Conservation (phyloP, 1,140 invertebrate species). For the Leptopilina boulardi region DNA sequence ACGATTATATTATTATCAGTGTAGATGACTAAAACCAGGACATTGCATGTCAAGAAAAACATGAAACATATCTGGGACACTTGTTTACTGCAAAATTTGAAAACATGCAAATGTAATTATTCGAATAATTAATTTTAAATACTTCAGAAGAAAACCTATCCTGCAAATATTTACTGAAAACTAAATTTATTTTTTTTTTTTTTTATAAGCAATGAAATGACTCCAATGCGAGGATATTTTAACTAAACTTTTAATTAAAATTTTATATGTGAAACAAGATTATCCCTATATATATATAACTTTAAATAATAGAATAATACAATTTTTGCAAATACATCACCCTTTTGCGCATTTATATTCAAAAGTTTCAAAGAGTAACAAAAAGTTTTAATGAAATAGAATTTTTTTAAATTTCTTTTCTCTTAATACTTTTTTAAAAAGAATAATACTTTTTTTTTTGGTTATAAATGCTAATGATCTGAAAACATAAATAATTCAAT, state of each 20-base stretch:
- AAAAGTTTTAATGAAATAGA: not conserved
- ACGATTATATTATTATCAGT: too few relatives aligned
- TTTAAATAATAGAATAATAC: not conserved
- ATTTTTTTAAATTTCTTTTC: too few relatives aligned
- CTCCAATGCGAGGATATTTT: too few relatives aligned
- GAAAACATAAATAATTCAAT: too few relatives aligned
- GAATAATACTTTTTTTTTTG: too few relatives aligned
- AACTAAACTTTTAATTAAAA: too few relatives aligned
- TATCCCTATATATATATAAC: too few relatives aligned
- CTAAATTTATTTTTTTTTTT: not conserved
- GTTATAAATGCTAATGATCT: too few relatives aligned
- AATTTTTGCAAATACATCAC: not conserved
- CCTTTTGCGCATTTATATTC: not conserved
- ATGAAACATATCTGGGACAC: not conserved
- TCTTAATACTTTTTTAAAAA: too few relatives aligned
- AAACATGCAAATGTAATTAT: slow-evolving; percentile 14
- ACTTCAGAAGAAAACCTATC: not conserved
- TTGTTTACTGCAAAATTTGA: not conserved
- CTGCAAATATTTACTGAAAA: not conserved
- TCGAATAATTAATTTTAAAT: not conserved
- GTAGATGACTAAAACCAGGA: not conserved
- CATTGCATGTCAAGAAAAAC: not conserved
- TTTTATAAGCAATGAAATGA: too few relatives aligned
- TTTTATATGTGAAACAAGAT: too few relatives aligned
- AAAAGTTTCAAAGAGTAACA: not conserved